Conservation (phyloP, 30 jellyfish, hydroid and myxozoan species). For the Nemopilema nomurai region DNA sequence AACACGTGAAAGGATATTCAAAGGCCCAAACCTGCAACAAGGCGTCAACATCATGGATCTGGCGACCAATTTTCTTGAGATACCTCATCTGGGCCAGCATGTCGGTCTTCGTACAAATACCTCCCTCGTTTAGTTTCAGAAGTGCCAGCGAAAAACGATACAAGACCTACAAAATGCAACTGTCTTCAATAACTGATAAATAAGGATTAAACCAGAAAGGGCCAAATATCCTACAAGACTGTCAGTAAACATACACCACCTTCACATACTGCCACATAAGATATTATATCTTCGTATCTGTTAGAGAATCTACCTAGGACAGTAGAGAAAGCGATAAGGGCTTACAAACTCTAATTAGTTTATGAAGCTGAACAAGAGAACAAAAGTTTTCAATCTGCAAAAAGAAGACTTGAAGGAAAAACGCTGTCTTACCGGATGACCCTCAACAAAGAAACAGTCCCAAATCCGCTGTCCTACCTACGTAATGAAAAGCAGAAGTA, state of each 20-base stretch:
- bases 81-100: slow-evolving; percentile 58
- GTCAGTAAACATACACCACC: too few species aligned
- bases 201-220: too few species aligned
- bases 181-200: too few species aligned
- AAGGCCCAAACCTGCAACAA: slow-evolving; percentile 66
- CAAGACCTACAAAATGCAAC: slow-evolving; percentile 42
- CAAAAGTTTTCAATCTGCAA: too few species aligned
- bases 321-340: too few species aligned
- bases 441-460: slow-evolving; percentile 83
- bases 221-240: too few species aligned
- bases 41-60: slow-evolving; percentile 55
- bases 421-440: slow-evolving; percentile 64
- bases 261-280: neutral
- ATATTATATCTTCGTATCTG: too few species aligned
- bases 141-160: slow-evolving; percentile 79
- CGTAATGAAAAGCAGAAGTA: neutral
- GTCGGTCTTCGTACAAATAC: slow-evolving; percentile 54
- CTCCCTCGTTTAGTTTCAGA: slow-evolving; percentile 62
- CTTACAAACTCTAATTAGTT: too few species aligned
- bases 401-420: too few species aligned
- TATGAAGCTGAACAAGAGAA: too few species aligned
- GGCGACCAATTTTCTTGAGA: slow-evolving; percentile 73
- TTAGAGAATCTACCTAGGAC: too few species aligned
- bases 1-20: too few species aligned
- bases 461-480: slow-evolving; percentile 73